These are phyloP conservation scores for Augochlorella aurata DNA, from an alignment of 2,888 invertebrate species.

Conservation along the genomic window DNA sequence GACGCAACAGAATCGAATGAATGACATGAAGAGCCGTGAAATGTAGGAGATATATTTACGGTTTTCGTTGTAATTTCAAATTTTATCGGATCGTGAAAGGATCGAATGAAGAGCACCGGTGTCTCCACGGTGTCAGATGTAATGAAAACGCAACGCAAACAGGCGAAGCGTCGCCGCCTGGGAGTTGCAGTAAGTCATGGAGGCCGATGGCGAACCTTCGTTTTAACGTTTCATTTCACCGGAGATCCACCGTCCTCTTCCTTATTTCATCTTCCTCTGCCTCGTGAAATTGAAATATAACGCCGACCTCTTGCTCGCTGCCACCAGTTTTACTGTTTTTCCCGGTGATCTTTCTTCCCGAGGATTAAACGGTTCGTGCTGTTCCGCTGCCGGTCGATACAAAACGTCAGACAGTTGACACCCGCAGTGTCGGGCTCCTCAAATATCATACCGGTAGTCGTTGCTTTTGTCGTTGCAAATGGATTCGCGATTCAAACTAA, in stretches of 20 bases:
- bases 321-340: slow-evolving; percentile 28
- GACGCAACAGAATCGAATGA: no score
- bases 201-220: not conserved
- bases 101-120: not conserved
- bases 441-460: not conserved
- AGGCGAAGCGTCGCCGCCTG: slow-evolving; percentile 8
- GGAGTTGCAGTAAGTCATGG: slow-evolving; percentile 34
- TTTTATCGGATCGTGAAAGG: not conserved
- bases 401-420: not conserved
- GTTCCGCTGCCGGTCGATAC: not conserved
- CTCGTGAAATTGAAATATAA: slow-evolving; percentile 47
- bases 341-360: not conserved
- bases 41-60: not conserved
- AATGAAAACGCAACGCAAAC: slow-evolving; percentile 12
- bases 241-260: slow-evolving; percentile 22
- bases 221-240: slow-evolving; percentile 43
- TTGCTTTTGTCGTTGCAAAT: not conserved
- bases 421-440: not conserved
- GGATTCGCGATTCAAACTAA: not conserved
- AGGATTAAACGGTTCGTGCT: slow-evolving; percentile 15
- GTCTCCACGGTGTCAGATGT: not conserved
- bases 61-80: not conserved
- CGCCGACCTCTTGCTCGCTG: slow-evolving; percentile 15
- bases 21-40: no score
- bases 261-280: slow-evolving; percentile 42